A percentile compares a stretch with the other conserved stretches of the same genome.
Conservation (phyloP, 1,140 invertebrate species). For the Vanessa tameamea region DNA sequence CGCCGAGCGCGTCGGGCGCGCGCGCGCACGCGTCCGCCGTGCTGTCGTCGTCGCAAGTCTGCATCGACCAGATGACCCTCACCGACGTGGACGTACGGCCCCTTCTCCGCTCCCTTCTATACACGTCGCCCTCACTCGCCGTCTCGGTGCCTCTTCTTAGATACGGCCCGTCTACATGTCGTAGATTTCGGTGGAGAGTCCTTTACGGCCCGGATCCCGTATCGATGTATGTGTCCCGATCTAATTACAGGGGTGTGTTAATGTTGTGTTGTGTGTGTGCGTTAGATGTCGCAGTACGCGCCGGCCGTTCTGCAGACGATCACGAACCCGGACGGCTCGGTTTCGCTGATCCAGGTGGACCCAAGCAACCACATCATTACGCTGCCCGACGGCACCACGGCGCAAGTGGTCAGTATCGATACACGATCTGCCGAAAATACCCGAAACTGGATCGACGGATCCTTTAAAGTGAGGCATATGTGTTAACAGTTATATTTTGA, state of each 20-base stretch:
- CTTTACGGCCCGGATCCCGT: too few species aligned
- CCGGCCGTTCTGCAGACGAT: constrained; percentile 97
- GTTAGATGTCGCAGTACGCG: constrained; percentile 87
- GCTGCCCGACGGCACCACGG: constrained; percentile 96
- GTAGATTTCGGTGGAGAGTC: too few species aligned
- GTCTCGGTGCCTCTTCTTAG: too few species aligned
- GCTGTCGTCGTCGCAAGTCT: constrained; percentile 82
- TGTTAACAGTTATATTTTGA: too few species aligned
- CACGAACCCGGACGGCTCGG: constrained; percentile 97
- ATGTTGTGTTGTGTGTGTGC: not conserved
- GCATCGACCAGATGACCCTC: constrained; percentile 85
- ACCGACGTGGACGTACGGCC: constrained; percentile 85
- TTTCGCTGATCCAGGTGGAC: constrained; percentile 98
- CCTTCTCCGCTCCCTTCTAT: not conserved
- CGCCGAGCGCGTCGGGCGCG: constrained; percentile 68
- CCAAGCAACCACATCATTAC: constrained; percentile 97
- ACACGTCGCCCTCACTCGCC: not conserved
- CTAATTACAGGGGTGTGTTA: too few species aligned
- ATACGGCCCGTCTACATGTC: too few species aligned
- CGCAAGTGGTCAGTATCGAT: constrained; percentile 85
- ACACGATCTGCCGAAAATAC: not conserved
- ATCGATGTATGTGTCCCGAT: too few species aligned
- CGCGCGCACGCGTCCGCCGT: constrained; percentile 47
- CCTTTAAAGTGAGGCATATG: too few species aligned
- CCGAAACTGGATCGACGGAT: too few species aligned